phyloP scores from a whole-genome alignment of 2,797 vertebrate species.

The Ictinia mississippiensis region DNA sequence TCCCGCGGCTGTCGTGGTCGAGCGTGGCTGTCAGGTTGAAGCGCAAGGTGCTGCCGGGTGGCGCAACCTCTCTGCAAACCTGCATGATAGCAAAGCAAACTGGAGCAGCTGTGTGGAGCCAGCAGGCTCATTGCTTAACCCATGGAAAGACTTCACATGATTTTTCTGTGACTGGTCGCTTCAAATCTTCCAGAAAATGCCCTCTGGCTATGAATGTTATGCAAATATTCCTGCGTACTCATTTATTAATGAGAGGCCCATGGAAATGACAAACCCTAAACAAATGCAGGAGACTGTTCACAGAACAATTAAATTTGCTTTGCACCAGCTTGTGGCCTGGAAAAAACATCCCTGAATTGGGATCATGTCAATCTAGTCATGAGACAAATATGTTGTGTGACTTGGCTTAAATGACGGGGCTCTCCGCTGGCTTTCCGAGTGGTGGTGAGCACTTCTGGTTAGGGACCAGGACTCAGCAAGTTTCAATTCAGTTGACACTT shows the following conservation, averaged over 20 bases:
- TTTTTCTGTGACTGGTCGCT: background rate
- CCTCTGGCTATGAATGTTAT: background rate
- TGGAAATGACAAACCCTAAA: slow-evolving; percentile 28
- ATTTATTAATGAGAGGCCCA: background rate
- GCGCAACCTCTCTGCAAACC: background rate
- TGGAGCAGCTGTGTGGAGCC: background rate
- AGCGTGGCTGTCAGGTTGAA: accelerated
- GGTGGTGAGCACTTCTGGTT: background rate
- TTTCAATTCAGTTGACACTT: background rate
- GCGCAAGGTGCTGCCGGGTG: background rate
- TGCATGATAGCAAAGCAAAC: background rate
- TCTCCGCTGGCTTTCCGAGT: background rate
- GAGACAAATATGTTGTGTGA: slow-evolving; percentile 39
- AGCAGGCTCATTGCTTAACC: background rate
- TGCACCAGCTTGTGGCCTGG: slow-evolving; percentile 27
- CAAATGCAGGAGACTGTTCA: background rate
- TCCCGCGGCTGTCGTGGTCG: background rate
- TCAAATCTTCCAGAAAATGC: background rate
- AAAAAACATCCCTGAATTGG: background rate
- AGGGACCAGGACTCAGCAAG: background rate
- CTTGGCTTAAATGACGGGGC: background rate
- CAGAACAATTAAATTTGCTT: slow-evolving; percentile 33
- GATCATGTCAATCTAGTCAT: slow-evolving; percentile 36
- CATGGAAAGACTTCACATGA: background rate
- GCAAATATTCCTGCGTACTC: background rate